Conservation (phyloP, 2,797 vertebrate species). For the Danio tinwini region DNA sequence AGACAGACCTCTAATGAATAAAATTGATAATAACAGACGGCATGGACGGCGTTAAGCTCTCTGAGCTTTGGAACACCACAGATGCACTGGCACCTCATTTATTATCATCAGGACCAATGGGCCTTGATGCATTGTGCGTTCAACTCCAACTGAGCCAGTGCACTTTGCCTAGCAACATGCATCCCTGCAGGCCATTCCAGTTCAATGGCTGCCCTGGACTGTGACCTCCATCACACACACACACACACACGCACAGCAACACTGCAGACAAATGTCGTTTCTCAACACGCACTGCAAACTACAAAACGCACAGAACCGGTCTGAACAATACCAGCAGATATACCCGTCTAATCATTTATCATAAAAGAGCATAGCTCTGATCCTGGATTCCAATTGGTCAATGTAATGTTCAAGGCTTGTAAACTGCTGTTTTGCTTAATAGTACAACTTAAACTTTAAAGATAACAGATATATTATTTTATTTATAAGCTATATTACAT, state of each 20-base stretch:
- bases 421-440: too few species aligned
- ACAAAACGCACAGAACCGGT: conserved; percentile 12
- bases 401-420: neutral
- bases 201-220: conserved; percentile 58
- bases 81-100: conserved; percentile 69
- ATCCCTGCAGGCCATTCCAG: conserved; percentile 64
- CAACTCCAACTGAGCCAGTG: conserved; percentile 65
- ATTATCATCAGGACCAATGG: conserved; percentile 68
- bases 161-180: conserved; percentile 66
- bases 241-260: conserved; percentile 22
- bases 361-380: conserved; percentile 3
- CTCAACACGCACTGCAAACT: conserved; percentile 32
- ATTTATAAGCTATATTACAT: too few species aligned
- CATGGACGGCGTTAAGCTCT: conserved; percentile 47
- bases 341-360: neutral
- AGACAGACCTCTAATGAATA: conserved; percentile 52
- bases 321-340: conserved; percentile 16
- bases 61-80: conserved; percentile 61
- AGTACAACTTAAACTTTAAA: too few species aligned
- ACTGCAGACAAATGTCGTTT: conserved; percentile 6
- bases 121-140: conserved; percentile 63
- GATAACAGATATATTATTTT: too few species aligned
- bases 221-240: conserved; percentile 58
- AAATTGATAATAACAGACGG: conserved; percentile 56
- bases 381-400: neutral